A percentile compares a stretch with the other conserved stretches of the same genome.
Evolutionary conservation across 2,888 invertebrate genomes (phyloP).

Genomic region (Theretra japonica): DNA sequence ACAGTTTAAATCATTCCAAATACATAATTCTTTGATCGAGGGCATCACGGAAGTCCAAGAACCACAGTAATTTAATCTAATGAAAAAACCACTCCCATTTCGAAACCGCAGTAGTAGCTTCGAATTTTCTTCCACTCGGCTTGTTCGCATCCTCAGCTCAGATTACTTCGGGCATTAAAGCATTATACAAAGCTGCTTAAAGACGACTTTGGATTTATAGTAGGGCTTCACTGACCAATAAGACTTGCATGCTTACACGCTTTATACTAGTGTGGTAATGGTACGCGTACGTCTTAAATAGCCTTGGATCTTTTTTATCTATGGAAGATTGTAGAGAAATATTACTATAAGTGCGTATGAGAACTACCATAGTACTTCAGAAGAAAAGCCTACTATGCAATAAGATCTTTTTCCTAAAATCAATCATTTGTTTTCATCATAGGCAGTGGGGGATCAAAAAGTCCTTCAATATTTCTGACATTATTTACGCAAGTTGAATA

Average conservation of each 20-base stretch:
- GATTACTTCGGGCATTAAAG: conserved; percentile 16
- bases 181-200: conserved; percentile 12
- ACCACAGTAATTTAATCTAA: conserved; percentile 5
- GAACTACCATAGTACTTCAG: too few relatives aligned
- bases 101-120: conserved; percentile 17
- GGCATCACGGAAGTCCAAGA: background rate
- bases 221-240: background rate
- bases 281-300: too few relatives aligned
- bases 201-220: background rate
- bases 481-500: too few relatives aligned
- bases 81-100: background rate
- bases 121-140: conserved; percentile 9
- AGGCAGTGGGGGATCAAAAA: too few relatives aligned
- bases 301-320: too few relatives aligned
- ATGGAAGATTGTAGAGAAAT: too few relatives aligned
- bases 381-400: too few relatives aligned
- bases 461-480: too few relatives aligned
- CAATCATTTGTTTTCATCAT: too few relatives aligned
- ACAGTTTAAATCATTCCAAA: too few relatives aligned
- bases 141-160: conserved; percentile 14
- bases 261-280: background rate
- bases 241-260: background rate
- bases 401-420: too few relatives aligned
- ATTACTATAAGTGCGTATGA: too few relatives aligned
- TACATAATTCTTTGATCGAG: background rate